A percentile compares a stretch with the other conserved stretches of the same genome.
phyloP scores from a whole-genome alignment of 1,140 invertebrate genomes.

The Drosophila arawakana region DNA sequence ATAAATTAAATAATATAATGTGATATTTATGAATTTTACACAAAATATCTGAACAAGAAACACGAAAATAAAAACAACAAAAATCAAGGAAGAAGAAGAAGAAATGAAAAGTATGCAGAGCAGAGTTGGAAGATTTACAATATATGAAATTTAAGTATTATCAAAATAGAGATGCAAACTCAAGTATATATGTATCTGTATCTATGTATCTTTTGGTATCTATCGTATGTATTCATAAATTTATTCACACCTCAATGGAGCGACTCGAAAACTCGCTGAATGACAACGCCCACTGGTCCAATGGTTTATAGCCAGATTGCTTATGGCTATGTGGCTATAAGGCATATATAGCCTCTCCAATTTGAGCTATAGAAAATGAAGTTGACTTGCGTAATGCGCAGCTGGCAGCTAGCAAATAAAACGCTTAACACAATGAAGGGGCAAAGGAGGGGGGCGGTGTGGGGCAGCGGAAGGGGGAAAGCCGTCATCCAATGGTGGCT shows the following conservation, averaged over 20 bases:
- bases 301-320: constrained; percentile 56
- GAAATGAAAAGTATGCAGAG: constrained; percentile 30
- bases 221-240: constrained; percentile 57
- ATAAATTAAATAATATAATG: constrained; percentile 77
- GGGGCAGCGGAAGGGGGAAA: not conserved
- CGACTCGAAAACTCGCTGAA: constrained; percentile 54
- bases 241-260: constrained; percentile 71
- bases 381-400: constrained; percentile 77
- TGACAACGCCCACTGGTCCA: constrained; percentile 72
- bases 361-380: constrained; percentile 66
- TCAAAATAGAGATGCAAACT: constrained; percentile 44
- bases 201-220: not conserved
- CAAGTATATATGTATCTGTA: constrained; percentile 7
- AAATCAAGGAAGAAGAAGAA: constrained; percentile 10
- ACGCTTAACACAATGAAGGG: constrained; percentile 27
- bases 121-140: constrained; percentile 27
- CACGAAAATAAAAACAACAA: not conserved
- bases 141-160: constrained; percentile 43
- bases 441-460: not conserved
- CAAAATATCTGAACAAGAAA: constrained; percentile 17
- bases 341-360: constrained; percentile 42
- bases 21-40: constrained; percentile 45
- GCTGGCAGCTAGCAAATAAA: constrained; percentile 49
- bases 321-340: constrained; percentile 46
- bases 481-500: constrained; percentile 52